These are phyloP conservation scores for Lophius piscatorius DNA, from an alignment of 2,113 vertebrate genomes.

Conservation along the genomic window DNA sequence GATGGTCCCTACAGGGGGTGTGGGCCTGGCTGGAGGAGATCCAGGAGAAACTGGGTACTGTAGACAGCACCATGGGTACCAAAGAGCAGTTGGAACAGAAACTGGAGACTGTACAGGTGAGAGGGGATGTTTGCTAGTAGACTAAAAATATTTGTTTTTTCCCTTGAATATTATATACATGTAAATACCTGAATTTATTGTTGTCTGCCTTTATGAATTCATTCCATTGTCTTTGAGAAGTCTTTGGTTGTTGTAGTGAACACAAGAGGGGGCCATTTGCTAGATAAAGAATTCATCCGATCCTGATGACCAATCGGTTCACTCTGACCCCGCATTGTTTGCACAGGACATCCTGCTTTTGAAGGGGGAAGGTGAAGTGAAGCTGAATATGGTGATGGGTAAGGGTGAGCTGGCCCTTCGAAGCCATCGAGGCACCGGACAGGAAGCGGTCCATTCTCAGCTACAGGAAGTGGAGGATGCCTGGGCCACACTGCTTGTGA, in stretches of 20 bases:
- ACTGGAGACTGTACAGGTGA: constrained; percentile 89
- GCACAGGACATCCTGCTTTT: constrained; percentile 93
- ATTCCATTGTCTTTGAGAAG: not conserved
- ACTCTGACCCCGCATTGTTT: constrained; percentile 37
- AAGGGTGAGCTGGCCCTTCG: constrained; percentile 91
- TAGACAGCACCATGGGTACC: constrained; percentile 87
- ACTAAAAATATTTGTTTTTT: constrained; percentile 2
- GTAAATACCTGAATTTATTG: too few species aligned
- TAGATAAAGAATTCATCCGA: constrained; percentile 8
- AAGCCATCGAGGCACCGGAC: constrained; percentile 84
- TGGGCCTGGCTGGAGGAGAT: constrained; percentile 90
- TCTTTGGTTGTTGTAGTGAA: constrained; percentile 15
- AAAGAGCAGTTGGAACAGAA: constrained; percentile 86
- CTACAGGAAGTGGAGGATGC: constrained; percentile 86
- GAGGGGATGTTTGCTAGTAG: not conserved
- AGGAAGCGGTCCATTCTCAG: constrained; percentile 86
- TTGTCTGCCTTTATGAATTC: too few species aligned
- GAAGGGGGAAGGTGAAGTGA: constrained; percentile 97
- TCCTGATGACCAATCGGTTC: not conserved
- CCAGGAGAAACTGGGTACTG: constrained; percentile 83
- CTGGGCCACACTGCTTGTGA: constrained; percentile 86
- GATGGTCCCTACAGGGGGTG: constrained; percentile 86
- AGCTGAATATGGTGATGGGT: constrained; percentile 94
- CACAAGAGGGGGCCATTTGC: constrained; percentile 63
- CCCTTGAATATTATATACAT: not conserved